Base-by-base conservation (phyloP, 1,140 invertebrate species). In the Drosophila lini region DNA sequence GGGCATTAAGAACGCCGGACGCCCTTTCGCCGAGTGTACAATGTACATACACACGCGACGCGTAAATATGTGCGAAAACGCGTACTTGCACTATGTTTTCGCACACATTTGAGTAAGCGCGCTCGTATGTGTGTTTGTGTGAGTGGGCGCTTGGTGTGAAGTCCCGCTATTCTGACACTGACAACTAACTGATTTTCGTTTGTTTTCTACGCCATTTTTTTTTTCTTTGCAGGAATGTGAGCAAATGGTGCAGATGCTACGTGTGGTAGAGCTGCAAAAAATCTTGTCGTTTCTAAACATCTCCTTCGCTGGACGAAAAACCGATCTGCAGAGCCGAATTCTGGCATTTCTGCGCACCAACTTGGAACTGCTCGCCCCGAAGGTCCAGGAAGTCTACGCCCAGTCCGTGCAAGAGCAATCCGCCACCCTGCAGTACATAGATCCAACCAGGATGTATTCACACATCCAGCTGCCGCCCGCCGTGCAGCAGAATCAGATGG, bases 261-360 rank as follows among this genome's bases (percentile, higher is more conserved):
- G 96, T 77, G 96, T 97, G 44, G 96, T 96, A 85, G 96, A 97
- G 93, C 94, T 97, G 80, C 96, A 97, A 93, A 95, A 91, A 63
- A 85, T 97, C 93, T 93, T 98, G 92, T 94, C 98, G 84, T 96
- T 95, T 91, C 96, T 96, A 93, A 97, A 97, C 91, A 96, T 96
- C 80, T 94, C 95, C 92, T 97, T 97, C 93, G 97, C 97, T 83
- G 97, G 97, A 74, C 94, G 97, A 92, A 98, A 98, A 94, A 95
- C 95, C 74, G 97, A 98, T 93, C 93, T 98, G 57, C 95, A 97
- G 93, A 93, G 94, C 67, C 94, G 97, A 91, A 96, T 97, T 74
- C 90, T 96, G 67, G 95, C 97, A 88, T 94, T 98, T 65, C 93
- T 97, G 59, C 95, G 95, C 92, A 94, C 95, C 74, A 94, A 95